phyloP scores from a whole-genome alignment of 1,140 invertebrate species.

The Latrodectus geometricus region DNA sequence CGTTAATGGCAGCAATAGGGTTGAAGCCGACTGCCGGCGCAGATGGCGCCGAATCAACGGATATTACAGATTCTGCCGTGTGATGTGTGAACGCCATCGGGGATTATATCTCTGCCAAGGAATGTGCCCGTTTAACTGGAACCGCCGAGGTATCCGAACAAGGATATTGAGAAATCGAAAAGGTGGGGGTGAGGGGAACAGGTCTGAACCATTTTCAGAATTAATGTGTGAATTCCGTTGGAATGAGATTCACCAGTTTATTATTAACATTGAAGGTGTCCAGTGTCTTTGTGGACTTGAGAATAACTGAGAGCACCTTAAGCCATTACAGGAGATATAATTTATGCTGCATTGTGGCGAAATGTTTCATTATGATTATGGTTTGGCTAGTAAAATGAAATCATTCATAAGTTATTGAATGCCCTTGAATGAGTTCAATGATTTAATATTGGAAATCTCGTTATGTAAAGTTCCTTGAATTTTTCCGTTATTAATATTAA shows the following conservation, averaged over 20 bases:
- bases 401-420: too few relatives aligned
- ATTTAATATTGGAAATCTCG: too few relatives aligned
- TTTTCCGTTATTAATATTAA: too few relatives aligned
- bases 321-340: neutral
- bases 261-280: neutral
- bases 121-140: neutral
- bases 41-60: conserved; percentile 44
- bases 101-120: conserved; percentile 9
- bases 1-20: neutral
- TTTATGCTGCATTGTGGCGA: neutral
- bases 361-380: neutral
- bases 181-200: neutral
- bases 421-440: too few relatives aligned
- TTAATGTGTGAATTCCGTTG: conserved; percentile 21
- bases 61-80: conserved; percentile 39
- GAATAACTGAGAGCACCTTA: neutral
- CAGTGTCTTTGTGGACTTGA: neutral
- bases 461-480: too few relatives aligned
- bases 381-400: too few relatives aligned
- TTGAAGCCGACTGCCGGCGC: neutral
- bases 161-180: neutral
- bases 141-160: neutral
- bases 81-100: conserved; percentile 6
- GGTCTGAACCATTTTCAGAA: neutral
- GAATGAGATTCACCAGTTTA: neutral